A percentile compares a stretch with the other conserved stretches of the same genome.
Conservation (phyloP, 1,140 invertebrate genomes). For the Meloidogyne exigua region DNA sequence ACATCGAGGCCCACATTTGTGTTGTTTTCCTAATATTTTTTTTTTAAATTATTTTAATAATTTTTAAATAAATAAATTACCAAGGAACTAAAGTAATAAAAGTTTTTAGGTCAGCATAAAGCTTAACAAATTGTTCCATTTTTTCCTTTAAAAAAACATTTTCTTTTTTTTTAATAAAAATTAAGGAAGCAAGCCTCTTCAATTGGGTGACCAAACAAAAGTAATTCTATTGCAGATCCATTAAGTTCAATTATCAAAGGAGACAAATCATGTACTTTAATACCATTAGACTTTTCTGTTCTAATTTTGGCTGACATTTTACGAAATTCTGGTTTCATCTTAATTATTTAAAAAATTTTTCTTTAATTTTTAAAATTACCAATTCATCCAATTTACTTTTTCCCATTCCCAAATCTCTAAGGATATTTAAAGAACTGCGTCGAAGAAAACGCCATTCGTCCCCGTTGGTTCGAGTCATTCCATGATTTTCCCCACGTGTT, state of each 20-base stretch:
- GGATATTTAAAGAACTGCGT: neutral
- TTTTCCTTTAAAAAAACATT: constrained; percentile 12
- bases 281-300: neutral
- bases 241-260: constrained; percentile 3
- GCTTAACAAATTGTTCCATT: neutral
- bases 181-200: no score
- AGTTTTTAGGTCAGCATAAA: constrained; percentile 3
- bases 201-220: constrained; percentile 13
- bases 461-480: constrained; percentile 10
- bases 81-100: neutral
- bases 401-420: constrained; percentile 23
- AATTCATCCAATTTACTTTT: constrained; percentile 8
- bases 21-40: constrained; percentile 18
- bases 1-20: constrained; percentile 1
- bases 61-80: neutral
- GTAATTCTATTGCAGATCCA: constrained; percentile 18
- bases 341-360: neutral
- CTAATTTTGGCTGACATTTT: constrained; percentile 25
- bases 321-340: constrained; percentile 13
- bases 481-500: constrained; percentile 8
- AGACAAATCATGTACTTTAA: neutral
- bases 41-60: neutral
- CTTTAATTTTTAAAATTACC: neutral
- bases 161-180: no score
- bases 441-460: constrained; percentile 18